Base-by-base conservation (phyloP, 2,888 invertebrate species). In the Panzeria rudis region DNA sequence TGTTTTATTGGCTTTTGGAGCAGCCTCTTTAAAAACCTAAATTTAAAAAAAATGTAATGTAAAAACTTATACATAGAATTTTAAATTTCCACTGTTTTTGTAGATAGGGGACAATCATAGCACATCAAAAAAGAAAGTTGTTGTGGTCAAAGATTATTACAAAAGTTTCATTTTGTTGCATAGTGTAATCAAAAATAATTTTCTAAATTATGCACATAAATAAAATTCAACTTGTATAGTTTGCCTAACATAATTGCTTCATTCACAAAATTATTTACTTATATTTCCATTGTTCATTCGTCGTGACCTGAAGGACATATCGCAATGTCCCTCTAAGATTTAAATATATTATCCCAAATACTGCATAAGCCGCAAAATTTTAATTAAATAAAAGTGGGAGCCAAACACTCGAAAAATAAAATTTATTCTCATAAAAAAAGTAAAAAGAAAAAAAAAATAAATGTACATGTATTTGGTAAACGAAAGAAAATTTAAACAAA, bases 351-450 rank as follows among this genome's bases (percentile, higher is more conserved):
- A 68, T 68, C 38, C 61, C 41, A 61, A 50, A 61, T 68, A 72
- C 54, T 68, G 47, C 54, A 61, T 73, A 62, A 66, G 77, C 72
- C 68, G 72, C 84, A 84, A 81, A 72, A 73, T 76, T 76, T 81
- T 81, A 81, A 77, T 81, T 84, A 72, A 84, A 77, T 68, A 77
- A 80, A 84, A 84, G 59, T 35, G 17, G 66, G 8, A 5, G 54
- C 13, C 59, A 66, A 62, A n/a, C 35, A 52, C 61, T 62, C 11
- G 15, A 38, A 47, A 68, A 47, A 35, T 23, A n/a, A 56, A 56
- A 66, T 35, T 17, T 56, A n/a, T 20, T 64, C 20, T 50, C 3
- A 3, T 38, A 17, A n/a, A 25, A 17, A n/a, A 59, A 59, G 3
- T 59, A 32, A 59, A n/a, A 32, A 9, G 32, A 9, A n/a, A 54